Percentiles rank a stretch among this genome's conserved stretches.
Conservation (phyloP, 2,797 vertebrate species). For the Xiphorhynchus erythropygius region DNA sequence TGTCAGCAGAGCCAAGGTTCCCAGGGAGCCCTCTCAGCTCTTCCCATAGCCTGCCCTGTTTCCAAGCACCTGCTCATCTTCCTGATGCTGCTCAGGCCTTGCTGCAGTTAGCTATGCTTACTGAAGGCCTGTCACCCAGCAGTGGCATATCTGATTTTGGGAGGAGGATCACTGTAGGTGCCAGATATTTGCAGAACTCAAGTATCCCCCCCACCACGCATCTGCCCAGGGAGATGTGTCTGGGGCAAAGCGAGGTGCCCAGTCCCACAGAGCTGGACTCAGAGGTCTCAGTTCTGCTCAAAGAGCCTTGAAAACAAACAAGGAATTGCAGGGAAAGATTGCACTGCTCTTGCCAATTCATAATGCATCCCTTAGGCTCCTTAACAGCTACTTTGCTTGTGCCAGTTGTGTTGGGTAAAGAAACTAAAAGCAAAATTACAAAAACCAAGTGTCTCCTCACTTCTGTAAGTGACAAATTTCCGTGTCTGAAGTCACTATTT, state of each 20-base stretch:
- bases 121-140: not conserved
- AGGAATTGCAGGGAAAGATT: not conserved
- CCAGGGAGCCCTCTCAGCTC: fast-evolving
- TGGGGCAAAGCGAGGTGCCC: not conserved
- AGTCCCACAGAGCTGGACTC: fast-evolving
- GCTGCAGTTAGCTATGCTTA: not conserved
- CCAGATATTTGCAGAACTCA: not conserved
- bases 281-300: not conserved
- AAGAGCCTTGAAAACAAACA: not conserved
- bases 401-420: not conserved
- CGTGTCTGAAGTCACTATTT: not conserved
- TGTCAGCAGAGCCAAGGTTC: not conserved
- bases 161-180: not conserved
- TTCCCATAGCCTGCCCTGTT: not conserved
- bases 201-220: fast-evolving
- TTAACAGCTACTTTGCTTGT: not conserved
- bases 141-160: not conserved
- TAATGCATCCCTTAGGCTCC: not conserved
- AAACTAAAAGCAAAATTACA: not conserved
- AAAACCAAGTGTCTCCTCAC: not conserved
- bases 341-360: not conserved
- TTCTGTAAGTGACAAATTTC: not conserved
- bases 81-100: not conserved
- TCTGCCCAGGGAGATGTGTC: fast-evolving
- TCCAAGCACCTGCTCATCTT: not conserved